Conservation (phyloP, 2,113 vertebrate genomes). For the Lepisosteus oculatus region DNA sequence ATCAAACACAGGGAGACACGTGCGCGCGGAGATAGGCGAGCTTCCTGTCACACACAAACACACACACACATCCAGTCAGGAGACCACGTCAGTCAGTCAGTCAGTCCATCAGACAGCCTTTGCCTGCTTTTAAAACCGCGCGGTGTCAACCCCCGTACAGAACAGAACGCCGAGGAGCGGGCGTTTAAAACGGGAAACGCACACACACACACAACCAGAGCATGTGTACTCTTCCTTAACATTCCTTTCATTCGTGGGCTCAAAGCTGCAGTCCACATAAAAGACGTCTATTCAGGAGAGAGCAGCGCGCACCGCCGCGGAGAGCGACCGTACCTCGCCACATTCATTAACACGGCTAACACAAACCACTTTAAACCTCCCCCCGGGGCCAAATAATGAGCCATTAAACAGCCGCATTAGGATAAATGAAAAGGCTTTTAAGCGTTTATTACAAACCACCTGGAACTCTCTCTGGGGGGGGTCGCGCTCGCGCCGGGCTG, state of each 20-base stretch:
- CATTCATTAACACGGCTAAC: constrained; percentile 45
- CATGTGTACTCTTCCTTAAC: too few relatives aligned
- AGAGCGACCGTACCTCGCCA: not conserved
- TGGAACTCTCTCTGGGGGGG: constrained; percentile 53
- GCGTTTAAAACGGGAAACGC: not conserved
- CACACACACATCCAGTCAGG: constrained; percentile 45
- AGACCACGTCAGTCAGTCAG: not conserved
- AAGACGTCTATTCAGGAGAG: too few relatives aligned
- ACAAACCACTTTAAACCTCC: constrained; percentile 40
- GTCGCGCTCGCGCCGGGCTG: constrained; percentile 26
- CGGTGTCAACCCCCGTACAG: too few relatives aligned
- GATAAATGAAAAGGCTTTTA: constrained; percentile 78
- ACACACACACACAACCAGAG: not conserved
- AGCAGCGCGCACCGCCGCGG: too few relatives aligned
- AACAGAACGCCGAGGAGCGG: not conserved
- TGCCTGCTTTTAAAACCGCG: too few relatives aligned
- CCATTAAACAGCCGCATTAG: constrained; percentile 75
- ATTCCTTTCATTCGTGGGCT: too few relatives aligned
- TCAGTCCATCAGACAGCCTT: too few relatives aligned
- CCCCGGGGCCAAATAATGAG: constrained; percentile 72
- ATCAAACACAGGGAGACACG: constrained; percentile 43
- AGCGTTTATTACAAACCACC: constrained; percentile 62
- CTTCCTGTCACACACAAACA: constrained; percentile 45
- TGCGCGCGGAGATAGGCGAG: too few relatives aligned
- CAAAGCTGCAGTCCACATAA: too few relatives aligned